phyloP scores from a whole-genome alignment of 1,140 invertebrate genomes.

The Drosophila baimaii region DNA sequence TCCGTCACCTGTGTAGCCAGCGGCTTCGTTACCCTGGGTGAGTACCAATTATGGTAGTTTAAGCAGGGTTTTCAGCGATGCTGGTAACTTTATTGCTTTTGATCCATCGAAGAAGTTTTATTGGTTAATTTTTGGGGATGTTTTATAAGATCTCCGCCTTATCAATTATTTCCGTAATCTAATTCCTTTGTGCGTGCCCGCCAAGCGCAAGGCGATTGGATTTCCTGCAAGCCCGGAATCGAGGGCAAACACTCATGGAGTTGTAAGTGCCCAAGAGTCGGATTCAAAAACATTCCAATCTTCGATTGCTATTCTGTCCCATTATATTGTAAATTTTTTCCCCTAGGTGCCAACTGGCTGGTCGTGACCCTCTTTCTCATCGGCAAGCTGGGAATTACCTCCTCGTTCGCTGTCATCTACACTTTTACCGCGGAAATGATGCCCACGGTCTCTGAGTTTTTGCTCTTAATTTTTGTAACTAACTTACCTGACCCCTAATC shows the following conservation, averaged over 20 bases:
- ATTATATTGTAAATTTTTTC: neutral
- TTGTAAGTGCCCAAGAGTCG: neutral
- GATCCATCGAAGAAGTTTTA: neutral
- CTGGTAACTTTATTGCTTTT: no score
- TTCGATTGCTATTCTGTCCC: rapidly evolving
- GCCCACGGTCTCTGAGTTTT: slow-evolving; percentile 85
- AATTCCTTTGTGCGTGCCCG: slow-evolving; percentile 24
- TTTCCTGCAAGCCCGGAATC: slow-evolving; percentile 40
- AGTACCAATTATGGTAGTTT: neutral
- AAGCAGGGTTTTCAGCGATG: no score
- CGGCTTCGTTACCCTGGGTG: slow-evolving; percentile 77
- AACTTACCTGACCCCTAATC: neutral
- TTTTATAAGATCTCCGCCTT: neutral
- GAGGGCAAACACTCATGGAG: slow-evolving; percentile 15
- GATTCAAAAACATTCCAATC: neutral
- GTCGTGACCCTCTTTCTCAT: slow-evolving; percentile 86
- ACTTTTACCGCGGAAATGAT: slow-evolving; percentile 88
- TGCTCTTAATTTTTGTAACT: no score
- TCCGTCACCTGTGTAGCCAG: slow-evolving; percentile 85
- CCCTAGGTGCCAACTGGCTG: slow-evolving; percentile 85
- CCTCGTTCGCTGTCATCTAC: slow-evolving; percentile 87
- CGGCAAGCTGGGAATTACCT: slow-evolving; percentile 88
- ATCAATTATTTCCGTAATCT: neutral
- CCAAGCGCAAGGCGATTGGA: slow-evolving; percentile 53
- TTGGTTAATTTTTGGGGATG: neutral